phyloP scores from a whole-genome alignment of 2,888 invertebrate species.

The Zele albiditarsus region DNA sequence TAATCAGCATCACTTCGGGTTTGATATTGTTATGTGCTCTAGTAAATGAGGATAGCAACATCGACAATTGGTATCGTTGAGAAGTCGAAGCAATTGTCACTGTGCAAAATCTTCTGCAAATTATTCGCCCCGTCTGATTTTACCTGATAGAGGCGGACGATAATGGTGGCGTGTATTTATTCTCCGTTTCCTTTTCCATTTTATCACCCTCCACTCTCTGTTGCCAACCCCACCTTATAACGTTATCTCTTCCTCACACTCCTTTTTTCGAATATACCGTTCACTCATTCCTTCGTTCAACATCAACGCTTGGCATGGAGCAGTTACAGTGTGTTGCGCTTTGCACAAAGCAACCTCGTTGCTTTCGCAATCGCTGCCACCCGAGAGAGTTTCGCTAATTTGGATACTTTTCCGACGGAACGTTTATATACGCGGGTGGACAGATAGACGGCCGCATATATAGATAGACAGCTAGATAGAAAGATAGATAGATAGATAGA shows the following conservation, averaged over 20 bases:
- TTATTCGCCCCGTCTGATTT: conserved; percentile 67
- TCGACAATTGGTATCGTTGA: conserved; percentile 40
- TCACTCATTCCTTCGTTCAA: not conserved
- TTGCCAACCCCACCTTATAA: not conserved
- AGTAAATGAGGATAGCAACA: conserved; percentile 35
- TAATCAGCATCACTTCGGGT: not conserved
- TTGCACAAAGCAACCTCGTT: conserved; percentile 15
- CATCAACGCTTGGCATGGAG: not conserved
- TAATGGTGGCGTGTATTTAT: not conserved
- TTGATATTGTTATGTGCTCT: conserved; percentile 40
- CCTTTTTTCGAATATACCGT: not conserved
- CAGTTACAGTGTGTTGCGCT: not conserved
- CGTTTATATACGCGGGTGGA: not conserved
- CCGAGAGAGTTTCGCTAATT: conserved; percentile 61
- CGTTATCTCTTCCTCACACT: not conserved
- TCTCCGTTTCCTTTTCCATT: conserved; percentile 10
- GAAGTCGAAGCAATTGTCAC: conserved; percentile 16
- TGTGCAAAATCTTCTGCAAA: conserved; percentile 64
- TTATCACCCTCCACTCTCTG: not conserved
- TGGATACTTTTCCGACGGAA: conserved; percentile 52
- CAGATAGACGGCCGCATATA: not conserved
- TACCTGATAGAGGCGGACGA: conserved; percentile 32
- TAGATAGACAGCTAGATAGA: not conserved
- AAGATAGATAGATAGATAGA: not conserved
- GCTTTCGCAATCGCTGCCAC: not conserved